Evolutionary conservation across 2,888 invertebrate species (phyloP).

Genomic region (Orthosia gracilis): DNA sequence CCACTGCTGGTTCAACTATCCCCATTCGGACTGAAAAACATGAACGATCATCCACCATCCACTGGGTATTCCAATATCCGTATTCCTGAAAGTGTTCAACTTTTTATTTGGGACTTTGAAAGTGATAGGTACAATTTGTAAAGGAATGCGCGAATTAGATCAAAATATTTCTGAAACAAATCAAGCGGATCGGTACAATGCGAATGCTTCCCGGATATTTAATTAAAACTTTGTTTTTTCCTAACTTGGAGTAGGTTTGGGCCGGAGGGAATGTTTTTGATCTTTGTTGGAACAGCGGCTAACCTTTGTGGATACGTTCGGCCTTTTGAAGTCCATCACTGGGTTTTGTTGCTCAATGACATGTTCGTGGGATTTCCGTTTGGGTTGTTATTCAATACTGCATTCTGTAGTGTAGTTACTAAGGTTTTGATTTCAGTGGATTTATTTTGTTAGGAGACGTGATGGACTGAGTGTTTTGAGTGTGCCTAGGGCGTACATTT

Average conservation of each 20-base stretch:
- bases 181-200: conserved; percentile 48
- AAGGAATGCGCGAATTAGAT: conserved; percentile 47
- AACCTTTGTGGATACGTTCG: conserved; percentile 22
- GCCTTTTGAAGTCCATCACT: conserved; percentile 29
- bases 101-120: neutral
- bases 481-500: neutral
- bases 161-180: conserved; percentile 61
- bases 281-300: conserved; percentile 32
- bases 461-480: neutral
- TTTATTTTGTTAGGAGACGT: neutral
- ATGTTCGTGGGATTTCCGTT: conserved; percentile 9
- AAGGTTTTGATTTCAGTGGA: neutral
- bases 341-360: conserved; percentile 19
- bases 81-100: neutral
- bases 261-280: conserved; percentile 63
- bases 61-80: neutral
- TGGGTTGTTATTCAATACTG: conserved; percentile 24
- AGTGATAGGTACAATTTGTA: neutral
- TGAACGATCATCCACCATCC: conserved; percentile 15
- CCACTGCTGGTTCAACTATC: no score
- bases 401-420: neutral
- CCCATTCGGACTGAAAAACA: neutral
- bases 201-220: conserved; percentile 69
- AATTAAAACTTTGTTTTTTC: conserved; percentile 76
- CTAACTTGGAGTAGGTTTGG: conserved; percentile 47